Evolutionary conservation across 2,888 invertebrate genomes (phyloP), one percentile per base, ranked within the genome.

Genomic region (Isoperla grammatica): DNA sequence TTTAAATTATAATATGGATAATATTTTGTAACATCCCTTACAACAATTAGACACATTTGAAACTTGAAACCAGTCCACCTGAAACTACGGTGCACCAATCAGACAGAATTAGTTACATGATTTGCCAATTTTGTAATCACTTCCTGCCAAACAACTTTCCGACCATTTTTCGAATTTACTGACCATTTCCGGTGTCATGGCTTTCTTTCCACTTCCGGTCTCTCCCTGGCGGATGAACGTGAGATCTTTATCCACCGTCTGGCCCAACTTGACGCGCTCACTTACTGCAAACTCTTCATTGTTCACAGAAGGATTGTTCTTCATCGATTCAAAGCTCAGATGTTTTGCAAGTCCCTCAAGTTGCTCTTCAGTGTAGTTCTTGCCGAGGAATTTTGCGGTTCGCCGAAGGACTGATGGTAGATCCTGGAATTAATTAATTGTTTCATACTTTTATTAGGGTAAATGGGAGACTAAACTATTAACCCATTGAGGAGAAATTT

Each of bases 311-410:
- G 75, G 72, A 68, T 81, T 81, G 5, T 71, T 68, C 65, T 76
- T 78, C 81, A 82, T 81, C 53, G 69, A 73, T 13, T 72, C 68
- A 69, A 82, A 81, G 59, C 74, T 74, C 63, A 79, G 75, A 67
- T 79, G 78, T 1, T 74, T 66, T 1, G 69, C 70, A 23, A 81
- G 71, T 1, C 63, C 64, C 4, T 68, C 63, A 12, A 78, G 66
- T 64, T 78, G 69, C 13, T 71, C 70, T 5, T 72, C 72, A 1
- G 69, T 69, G 29, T 74, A 67, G 64, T 59, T 46, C 58, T 72
- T 71, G 2, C 71, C 73, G 53, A 79, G 67, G 66, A 80, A 81
- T 1, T 66, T 62, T 1, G 76, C 74, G 22, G 80, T 72, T 59
- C 71, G 72, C 40, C 69, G 65, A 12, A 80, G 73, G 23, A 74